phyloP scores from a whole-genome alignment of 2,113 vertebrate species.

The Dasypus novemcinctus region DNA sequence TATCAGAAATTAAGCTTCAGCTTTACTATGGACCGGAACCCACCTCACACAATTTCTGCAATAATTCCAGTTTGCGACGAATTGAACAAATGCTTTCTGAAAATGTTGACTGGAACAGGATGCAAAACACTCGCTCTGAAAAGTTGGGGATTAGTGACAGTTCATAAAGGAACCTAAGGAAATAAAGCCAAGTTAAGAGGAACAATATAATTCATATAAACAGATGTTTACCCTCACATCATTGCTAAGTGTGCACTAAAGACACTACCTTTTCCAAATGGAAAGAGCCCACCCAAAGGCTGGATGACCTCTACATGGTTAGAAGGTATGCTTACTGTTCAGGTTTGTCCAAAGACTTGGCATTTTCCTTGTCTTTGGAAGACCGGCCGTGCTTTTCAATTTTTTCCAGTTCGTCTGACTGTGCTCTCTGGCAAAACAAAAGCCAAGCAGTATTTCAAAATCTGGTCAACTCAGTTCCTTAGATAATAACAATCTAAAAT shows the following conservation, averaged over 20 bases:
- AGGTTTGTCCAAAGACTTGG: conserved; percentile 95
- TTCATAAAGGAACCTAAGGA: conserved; percentile 93
- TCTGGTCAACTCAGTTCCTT: neutral
- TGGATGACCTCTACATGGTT: fast-evolving
- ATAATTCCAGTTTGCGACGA: conserved; percentile 91
- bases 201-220: neutral
- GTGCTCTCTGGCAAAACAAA: conserved; percentile 89
- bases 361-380: conserved; percentile 88
- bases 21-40: conserved; percentile 62
- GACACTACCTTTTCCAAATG: neutral
- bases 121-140: conserved; percentile 95
- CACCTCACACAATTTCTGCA: conserved; percentile 94
- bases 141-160: conserved; percentile 96
- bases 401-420: conserved; percentile 93
- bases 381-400: conserved; percentile 93
- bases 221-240: neutral
- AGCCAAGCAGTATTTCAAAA: neutral
- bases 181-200: conserved; percentile 42
- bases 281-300: fast-evolving
- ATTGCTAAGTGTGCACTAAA: neutral
- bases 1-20: conserved; percentile 42
- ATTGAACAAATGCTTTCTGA: conserved; percentile 92
- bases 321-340: conserved; percentile 90
- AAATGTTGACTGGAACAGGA: conserved; percentile 96
- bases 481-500: conserved; percentile 65